phyloP scores from a whole-genome alignment of 2,113 vertebrate species.

The Thinocorus orbignyianus region DNA sequence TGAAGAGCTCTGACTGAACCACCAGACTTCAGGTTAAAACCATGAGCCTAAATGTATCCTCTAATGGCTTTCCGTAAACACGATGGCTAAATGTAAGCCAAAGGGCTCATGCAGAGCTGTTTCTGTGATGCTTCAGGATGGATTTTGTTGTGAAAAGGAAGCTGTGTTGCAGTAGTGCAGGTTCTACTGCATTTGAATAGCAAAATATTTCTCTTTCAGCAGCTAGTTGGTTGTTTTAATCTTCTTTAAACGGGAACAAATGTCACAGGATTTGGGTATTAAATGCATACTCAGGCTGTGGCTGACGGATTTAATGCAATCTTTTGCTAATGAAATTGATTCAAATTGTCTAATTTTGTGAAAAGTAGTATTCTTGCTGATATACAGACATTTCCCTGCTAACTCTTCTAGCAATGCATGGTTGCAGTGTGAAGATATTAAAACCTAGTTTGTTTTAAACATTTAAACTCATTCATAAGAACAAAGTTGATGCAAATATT shows the following conservation, averaged over 20 bases:
- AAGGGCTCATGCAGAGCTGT: background rate
- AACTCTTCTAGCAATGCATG: background rate
- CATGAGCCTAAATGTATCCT: background rate
- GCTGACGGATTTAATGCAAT: background rate
- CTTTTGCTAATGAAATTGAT: background rate
- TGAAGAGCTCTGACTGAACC: background rate
- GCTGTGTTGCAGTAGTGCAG: background rate
- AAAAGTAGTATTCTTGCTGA: background rate
- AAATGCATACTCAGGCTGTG: background rate
- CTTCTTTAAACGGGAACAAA: background rate
- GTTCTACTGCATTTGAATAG: background rate
- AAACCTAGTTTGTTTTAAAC: background rate
- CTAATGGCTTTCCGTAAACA: background rate
- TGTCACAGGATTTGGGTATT: background rate
- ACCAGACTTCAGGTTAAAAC: background rate
- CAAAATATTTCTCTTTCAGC: background rate
- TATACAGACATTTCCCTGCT: background rate
- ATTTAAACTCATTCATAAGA: background rate
- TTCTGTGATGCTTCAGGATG: background rate
- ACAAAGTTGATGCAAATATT: constrained; percentile 28
- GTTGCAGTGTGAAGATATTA: background rate
- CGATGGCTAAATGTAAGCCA: background rate
- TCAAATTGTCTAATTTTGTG: background rate
- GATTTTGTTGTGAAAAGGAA: background rate
- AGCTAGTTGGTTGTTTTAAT: background rate